These are phyloP conservation scores for Antennarius striatus DNA, from an alignment of 2,113 vertebrate genomes.

Conservation along the genomic window DNA sequence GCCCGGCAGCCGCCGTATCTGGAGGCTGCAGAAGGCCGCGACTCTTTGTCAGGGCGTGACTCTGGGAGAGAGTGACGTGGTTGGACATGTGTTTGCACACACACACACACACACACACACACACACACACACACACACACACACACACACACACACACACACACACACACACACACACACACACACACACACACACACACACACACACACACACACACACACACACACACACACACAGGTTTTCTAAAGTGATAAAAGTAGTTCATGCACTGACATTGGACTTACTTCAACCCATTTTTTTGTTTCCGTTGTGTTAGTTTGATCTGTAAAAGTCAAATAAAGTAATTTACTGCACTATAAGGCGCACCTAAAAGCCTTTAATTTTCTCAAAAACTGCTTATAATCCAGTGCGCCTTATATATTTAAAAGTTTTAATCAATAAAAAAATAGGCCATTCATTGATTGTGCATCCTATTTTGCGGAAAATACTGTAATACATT, in stretches of 20 bases:
- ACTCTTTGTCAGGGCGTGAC: slow-evolving; percentile 42
- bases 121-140: background rate
- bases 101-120: slow-evolving; percentile 17
- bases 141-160: background rate
- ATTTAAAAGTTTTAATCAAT: no score
- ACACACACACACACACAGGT: background rate
- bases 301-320: background rate
- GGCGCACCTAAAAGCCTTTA: no score
- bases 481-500: no score
- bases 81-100: slow-evolving; percentile 32
- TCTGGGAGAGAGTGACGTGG: slow-evolving; percentile 43
- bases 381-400: no score
- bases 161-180: background rate
- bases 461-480: no score
- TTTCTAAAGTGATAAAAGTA: no score
- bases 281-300: background rate
- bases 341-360: no score
- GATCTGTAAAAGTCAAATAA: no score
- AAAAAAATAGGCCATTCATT: no score
- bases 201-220: background rate
- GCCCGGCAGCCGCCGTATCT: slow-evolving; percentile 44
- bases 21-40: slow-evolving; percentile 36
- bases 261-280: slow-evolving; percentile 1
- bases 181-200: background rate
- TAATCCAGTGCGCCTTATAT: no score